Conservation (phyloP, 2,113 vertebrate genomes). For the Leptodactylus fuscus region DNA sequence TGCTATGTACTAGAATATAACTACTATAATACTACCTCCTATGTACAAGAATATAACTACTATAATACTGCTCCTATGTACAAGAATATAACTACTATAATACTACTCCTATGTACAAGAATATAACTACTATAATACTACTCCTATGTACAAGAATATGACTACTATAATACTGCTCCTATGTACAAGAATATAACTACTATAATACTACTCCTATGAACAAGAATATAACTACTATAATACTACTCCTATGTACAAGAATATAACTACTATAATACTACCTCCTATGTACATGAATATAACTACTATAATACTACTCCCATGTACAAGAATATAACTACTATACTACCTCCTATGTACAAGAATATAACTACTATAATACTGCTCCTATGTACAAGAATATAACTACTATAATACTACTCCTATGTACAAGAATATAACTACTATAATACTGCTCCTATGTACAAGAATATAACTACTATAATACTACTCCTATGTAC, state of each 20-base stretch:
- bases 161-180: slow-evolving; percentile 8
- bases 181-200: not conserved
- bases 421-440: not conserved
- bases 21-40: not conserved
- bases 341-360: no score
- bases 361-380: slow-evolving; percentile 6
- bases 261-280: slow-evolving; percentile 13
- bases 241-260: not conserved
- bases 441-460: no score
- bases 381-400: not conserved
- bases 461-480: slow-evolving; percentile 10
- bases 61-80: not conserved
- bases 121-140: no score
- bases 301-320: slow-evolving; percentile 10
- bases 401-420: not conserved
- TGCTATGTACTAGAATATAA: no score
- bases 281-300: not conserved
- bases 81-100: slow-evolving; percentile 7
- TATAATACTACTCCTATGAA: not conserved
- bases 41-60: not conserved
- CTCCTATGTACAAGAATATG: not conserved
- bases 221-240: slow-evolving; percentile 3
- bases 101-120: not conserved
- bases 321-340: no score
- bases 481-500: slow-evolving; percentile 5